phyloP scores from a whole-genome alignment of 2,113 vertebrate species.

The Esox niger region DNA sequence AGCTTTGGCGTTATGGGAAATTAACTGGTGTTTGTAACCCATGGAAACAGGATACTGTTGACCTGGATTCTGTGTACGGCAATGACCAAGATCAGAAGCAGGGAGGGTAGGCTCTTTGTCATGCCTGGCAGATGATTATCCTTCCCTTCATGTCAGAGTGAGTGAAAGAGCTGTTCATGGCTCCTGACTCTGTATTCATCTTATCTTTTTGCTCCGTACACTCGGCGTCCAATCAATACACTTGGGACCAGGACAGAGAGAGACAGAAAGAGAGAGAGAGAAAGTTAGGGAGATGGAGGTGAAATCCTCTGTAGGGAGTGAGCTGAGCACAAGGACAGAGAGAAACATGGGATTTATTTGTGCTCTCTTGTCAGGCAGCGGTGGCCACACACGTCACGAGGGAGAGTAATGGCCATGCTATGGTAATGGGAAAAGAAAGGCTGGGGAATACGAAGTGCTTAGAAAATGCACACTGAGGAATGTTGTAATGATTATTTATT shows the following conservation, averaged over 20 bases:
- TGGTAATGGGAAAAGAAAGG: conserved; percentile 18
- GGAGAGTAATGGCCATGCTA: conserved; percentile 37
- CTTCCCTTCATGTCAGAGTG: conserved; percentile 51
- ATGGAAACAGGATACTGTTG: too few species aligned
- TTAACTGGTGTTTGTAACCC: too few species aligned
- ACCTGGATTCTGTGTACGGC: too few species aligned
- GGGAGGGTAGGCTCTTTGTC: conserved; percentile 22
- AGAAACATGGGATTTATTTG: conserved; percentile 53
- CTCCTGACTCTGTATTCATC: conserved; percentile 67
- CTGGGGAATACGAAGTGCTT: conserved; percentile 46
- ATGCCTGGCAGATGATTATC: conserved; percentile 48
- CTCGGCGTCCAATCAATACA: conserved; percentile 65
- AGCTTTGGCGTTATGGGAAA: too few species aligned
- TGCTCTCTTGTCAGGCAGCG: conserved; percentile 47
- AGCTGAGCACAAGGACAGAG: conserved; percentile 50
- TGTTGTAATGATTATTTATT: conserved; percentile 58
- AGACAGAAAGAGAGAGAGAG: conserved; percentile 39
- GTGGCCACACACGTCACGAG: conserved; percentile 54
- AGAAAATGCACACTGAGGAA: conserved; percentile 42
- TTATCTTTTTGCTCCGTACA: conserved; percentile 51
- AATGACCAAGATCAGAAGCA: background rate
- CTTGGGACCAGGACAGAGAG: conserved; percentile 48
- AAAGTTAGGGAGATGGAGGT: conserved; percentile 51
- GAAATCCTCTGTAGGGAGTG: conserved; percentile 52
- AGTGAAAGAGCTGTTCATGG: conserved; percentile 60